phyloP scores from a whole-genome alignment of 2,797 vertebrate genomes.

The Falco peregrinus region DNA sequence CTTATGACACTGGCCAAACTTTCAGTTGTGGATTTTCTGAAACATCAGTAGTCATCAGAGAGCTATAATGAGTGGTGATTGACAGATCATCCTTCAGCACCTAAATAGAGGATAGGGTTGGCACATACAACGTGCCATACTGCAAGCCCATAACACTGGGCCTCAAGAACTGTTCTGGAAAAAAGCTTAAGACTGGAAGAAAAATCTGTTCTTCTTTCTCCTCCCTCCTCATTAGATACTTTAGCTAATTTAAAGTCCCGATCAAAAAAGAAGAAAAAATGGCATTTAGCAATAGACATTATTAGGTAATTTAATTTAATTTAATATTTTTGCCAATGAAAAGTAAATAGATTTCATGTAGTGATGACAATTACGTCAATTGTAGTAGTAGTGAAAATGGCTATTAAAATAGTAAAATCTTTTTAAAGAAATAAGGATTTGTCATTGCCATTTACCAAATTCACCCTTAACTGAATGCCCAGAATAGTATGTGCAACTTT shows the following conservation, averaged over 20 bases:
- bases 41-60: not conserved
- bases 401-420: not conserved
- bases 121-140: not conserved
- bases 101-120: not conserved
- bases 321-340: not conserved
- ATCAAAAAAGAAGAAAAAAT: not conserved
- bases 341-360: not conserved
- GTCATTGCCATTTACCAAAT: not conserved
- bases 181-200: not conserved
- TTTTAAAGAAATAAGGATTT: not conserved
- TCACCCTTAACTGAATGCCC: not conserved
- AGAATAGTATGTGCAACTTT: not conserved
- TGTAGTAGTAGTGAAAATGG: not conserved
- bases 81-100: not conserved
- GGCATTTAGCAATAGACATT: not conserved
- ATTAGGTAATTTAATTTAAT: not conserved
- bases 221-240: not conserved
- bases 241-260: not conserved
- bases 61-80: not conserved
- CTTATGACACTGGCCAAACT: not conserved
- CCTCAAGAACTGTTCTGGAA: not conserved
- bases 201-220: not conserved
- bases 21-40: not conserved
- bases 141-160: not conserved
- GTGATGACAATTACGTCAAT: not conserved